Base-by-base conservation (phyloP, 2,113 vertebrate genomes). In the Cinclus cinclus region DNA sequence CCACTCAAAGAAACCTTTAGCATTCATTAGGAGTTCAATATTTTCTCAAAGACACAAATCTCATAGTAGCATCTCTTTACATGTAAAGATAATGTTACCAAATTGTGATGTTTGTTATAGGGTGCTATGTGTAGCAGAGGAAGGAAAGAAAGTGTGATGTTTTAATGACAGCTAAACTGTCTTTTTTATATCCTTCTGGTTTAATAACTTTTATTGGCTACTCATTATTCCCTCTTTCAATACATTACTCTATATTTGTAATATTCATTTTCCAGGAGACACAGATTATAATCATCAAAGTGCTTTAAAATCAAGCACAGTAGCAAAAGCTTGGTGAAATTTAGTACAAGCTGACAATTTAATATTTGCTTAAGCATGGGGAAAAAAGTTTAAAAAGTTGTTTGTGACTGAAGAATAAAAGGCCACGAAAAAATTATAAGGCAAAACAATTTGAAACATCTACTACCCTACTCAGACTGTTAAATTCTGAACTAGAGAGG, bases 11-110 rank as follows among this genome's bases (percentile, higher is more conserved):
- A 96, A 96, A 93, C 63, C 67, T 97, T 95, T 86, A 87, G 52
- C 55, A 91, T 53, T 96, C 84, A 86, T 96, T 95, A 95, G 52
- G 30, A 83, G 95, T 97, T 97, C 74, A 93, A 94, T 96, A 93
- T 46, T 89, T 42, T 80, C 56, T 95, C 89, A 93, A 97, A 85
- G 49, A 95, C 35, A 84, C 82, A 53, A 84, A 87, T 94, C 44
- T 17, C n/a, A 59, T 46, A 50, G 60, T 59, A 82, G 41, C 92
- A 96, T 88, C 78, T 84, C 73, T 94, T 94, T 93, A 81, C 7
- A 15, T 92, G 77, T 97, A 86, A 95, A 96, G 70, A 93, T 23
- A 37, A 88, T 84, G 60, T 77, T 42, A 42, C 52, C 47, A 53
- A 78, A 62, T 94, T 93, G 88, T 77, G 53, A 59, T 94, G 16